These are phyloP conservation scores for Menidia beryllina DNA, from an alignment of 2,113 vertebrate genomes.

Conservation along the genomic window DNA sequence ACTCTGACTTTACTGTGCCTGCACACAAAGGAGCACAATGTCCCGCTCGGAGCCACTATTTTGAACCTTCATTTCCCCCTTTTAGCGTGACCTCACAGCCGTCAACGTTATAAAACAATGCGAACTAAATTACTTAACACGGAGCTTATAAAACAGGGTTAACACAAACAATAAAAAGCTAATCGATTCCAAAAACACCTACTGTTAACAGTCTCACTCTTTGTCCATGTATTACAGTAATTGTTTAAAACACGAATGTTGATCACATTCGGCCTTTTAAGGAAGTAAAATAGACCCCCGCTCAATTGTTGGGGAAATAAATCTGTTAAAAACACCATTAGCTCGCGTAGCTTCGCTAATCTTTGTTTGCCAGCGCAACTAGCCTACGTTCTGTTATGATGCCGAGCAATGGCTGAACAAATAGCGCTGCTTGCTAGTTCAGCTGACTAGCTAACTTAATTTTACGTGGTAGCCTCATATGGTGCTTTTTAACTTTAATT, in stretches of 20 bases:
- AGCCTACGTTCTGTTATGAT: slow-evolving; percentile 79
- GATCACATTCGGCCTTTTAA: background rate
- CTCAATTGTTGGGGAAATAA: background rate
- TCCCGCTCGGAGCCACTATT: background rate
- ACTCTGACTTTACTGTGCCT: slow-evolving; percentile 57
- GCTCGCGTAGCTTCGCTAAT: slow-evolving; percentile 21
- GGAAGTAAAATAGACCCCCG: background rate
- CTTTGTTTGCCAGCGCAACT: slow-evolving; percentile 68
- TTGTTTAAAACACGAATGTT: background rate
- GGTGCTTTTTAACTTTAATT: background rate
- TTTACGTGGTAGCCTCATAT: background rate
- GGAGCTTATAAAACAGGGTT: no score
- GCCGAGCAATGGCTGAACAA: slow-evolving; percentile 68
- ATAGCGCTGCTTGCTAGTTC: slow-evolving; percentile 31
- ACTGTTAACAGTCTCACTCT: slow-evolving; percentile 15
- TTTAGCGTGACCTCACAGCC: background rate
- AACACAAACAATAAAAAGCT: no score
- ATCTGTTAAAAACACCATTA: slow-evolving; percentile 2
- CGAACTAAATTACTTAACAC: slow-evolving; percentile 52
- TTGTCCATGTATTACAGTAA: slow-evolving; percentile 25
- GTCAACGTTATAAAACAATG: slow-evolving; percentile 9
- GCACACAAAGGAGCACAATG: slow-evolving; percentile 64
- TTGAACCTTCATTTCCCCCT: background rate
- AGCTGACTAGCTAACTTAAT: slow-evolving; percentile 3
- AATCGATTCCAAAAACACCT: no score